Base-by-base conservation (phyloP, 2,888 invertebrate species). In the Pristionchus fissidentatus region DNA sequence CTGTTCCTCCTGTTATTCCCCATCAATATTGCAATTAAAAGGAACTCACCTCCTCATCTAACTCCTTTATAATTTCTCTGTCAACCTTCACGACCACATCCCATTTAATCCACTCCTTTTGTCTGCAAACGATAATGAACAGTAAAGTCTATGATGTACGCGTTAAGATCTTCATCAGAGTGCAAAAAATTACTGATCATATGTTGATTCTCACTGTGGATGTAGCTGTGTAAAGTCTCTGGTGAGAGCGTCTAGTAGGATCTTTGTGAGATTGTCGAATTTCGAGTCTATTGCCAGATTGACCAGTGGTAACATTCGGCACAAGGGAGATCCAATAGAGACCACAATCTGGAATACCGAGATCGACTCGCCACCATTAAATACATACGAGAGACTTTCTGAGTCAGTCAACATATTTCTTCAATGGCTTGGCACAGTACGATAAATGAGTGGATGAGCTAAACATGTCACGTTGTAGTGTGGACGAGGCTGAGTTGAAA, bases 31-130 rank as follows among this genome's bases (percentile, higher is more conserved):
- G 43, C 43, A 35, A 38, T 4, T 43, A 0, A 4, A 80, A 60
- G 38, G 22, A 41, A 38, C 29, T 38, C 13, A 55, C 32, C 57
- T 52, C 57, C 38, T 79, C 57, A 10, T 80, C 43, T 43, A 80
- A 60, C 26, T 80, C 80, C 62, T 80, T 80, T 43, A 80, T 35
- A 15, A 80, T 43, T 26, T 80, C 80, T 32, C 80, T 38, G 22
- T 80, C 80, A 15, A 29, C 80, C 1, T 41, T 60, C n/a, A 43
- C 57, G 8, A 80, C 29, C 22, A 80, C 8, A 62, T 57, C 43
- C 29, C 60, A 41, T 57, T 22, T n/a, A 13, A 80, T 26, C 41
- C 35, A 43, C 43, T 41, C 60, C 43, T 80, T 15, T 26, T n/a
- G 7, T 10, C 78, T 78, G 78, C 8, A 78, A 78, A 10, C 13